Evolutionary conservation across 1,140 invertebrate species (phyloP).

Genomic region (Zelostemma sp.): DNA sequence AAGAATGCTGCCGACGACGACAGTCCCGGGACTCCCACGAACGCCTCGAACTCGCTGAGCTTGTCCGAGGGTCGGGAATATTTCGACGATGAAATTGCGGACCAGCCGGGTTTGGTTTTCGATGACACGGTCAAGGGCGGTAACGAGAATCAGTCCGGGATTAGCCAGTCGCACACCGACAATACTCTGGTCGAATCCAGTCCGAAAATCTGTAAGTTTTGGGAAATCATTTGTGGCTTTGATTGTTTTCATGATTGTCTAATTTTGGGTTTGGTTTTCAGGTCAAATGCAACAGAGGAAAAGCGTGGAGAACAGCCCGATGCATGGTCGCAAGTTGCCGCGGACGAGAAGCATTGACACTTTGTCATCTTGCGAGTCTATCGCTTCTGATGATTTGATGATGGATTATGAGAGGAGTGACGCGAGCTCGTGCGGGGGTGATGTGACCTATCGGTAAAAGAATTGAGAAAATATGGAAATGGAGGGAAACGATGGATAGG

Average conservation of each 20-base stretch:
- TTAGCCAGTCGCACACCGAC: conserved; percentile 57
- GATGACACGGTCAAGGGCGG: conserved; percentile 71
- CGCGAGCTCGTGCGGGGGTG: conserved; percentile 77
- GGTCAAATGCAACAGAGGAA: conserved; percentile 44
- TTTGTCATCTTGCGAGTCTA: conserved; percentile 81
- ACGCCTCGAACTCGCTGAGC: conserved; percentile 81
- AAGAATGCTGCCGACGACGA: conserved; percentile 67
- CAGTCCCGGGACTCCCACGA: conserved; percentile 81
- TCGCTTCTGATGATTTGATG: conserved; percentile 87
- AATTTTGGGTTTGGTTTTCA: conserved; percentile 16
- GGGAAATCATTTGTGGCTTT: too few relatives aligned
- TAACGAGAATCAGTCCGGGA: conserved; percentile 54
- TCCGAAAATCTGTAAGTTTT: conserved; percentile 58
- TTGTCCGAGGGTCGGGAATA: conserved; percentile 79
- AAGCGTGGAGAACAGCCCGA: conserved; percentile 62
- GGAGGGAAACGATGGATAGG: too few relatives aligned
- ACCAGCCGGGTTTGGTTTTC: conserved; percentile 87
- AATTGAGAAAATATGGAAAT: background rate
- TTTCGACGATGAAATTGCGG: conserved; percentile 91
- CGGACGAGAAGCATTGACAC: conserved; percentile 80
- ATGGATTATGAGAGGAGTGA: conserved; percentile 83
- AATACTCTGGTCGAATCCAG: conserved; percentile 60
- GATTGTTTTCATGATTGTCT: too few relatives aligned
- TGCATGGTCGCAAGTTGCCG: conserved; percentile 66
- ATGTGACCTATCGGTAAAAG: conserved; percentile 76